A percentile compares a stretch with the other conserved stretches of the same genome.
These are phyloP conservation scores for Chlorodrepanis virens DNA, from an alignment of 2,113 vertebrate genomes.

Conservation along the genomic window DNA sequence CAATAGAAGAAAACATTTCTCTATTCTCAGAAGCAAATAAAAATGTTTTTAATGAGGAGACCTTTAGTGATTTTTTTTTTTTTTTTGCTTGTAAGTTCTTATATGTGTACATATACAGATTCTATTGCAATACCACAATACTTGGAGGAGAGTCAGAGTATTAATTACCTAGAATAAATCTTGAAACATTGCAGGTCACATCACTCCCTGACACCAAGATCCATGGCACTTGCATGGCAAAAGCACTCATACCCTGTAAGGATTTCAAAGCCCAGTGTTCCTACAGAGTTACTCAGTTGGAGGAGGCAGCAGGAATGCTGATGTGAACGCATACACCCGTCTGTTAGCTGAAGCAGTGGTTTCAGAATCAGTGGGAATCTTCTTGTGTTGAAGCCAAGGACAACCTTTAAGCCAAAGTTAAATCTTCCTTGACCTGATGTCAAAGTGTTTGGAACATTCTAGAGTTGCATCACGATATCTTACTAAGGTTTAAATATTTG, in stretches of 20 bases:
- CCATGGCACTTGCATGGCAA: neutral
- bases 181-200: neutral
- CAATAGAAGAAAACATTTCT: neutral
- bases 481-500: neutral
- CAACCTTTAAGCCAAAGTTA: neutral
- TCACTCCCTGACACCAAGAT: neutral
- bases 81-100: neutral
- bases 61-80: neutral
- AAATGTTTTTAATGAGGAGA: neutral
- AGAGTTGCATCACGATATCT: neutral
- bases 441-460: neutral
- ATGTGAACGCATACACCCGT: accelerated
- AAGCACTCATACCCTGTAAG: neutral
- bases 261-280: neutral
- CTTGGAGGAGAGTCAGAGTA: neutral
- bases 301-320: neutral
- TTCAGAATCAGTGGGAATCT: neutral
- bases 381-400: neutral
- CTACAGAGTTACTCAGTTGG: neutral
- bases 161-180: neutral
- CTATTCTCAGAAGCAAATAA: neutral
- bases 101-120: neutral
- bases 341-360: neutral
- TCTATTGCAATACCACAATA: neutral
- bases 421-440: neutral